Evolutionary conservation across 2,888 invertebrate species (phyloP), one percentile per base, ranked within the genome.

Genomic region (Hedychridium roseum): DNA sequence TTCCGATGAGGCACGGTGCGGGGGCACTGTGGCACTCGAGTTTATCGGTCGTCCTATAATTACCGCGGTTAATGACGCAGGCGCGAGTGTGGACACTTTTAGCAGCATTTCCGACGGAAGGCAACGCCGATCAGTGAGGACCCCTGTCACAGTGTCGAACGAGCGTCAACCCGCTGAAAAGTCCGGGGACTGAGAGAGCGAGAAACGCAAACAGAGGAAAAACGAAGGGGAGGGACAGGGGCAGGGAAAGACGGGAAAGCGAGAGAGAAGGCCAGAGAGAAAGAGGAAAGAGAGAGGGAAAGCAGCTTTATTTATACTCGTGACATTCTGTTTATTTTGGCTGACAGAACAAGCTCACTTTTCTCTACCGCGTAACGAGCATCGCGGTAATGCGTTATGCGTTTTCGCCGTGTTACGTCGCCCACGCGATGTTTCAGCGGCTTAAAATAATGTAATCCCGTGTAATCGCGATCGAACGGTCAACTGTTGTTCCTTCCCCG

Each of bases 311-410:
- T 76, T 74, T 75, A 75, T 74, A 75, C 65, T 68, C 66, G 59
- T 72, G 75, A 73, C 74, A 74, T 73, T 73, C 72, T 73, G 74
- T 75, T 74, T 74, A 74, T 74, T 74, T 74, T 73, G 69, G 73
- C 75, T 71, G 70, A 70, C 71, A 65, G 54, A 57, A 57, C 58
- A 55, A 55, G 62, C 61, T 55, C 56, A 57, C 66, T 56, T 56
- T 55, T 30, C 47, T 31, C 52, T 45, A 50, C 59, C 64, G 57
- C 65, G 50, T 56, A 57, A 57, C 56, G 50, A 50, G 47, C 43
- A 42, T 26, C 45, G 43, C 46, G 43, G 36, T 49, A 50, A 37
- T 42, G 34, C 48, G 44, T 41, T 51, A 44, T 41, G 46, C 37
- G 34, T 42, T 51, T 12, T 41, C 42, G 44, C 43, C 48, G 46